These are phyloP conservation scores for Anthrax anthrax DNA, from an alignment of 2,888 invertebrate species.

Conservation along the genomic window DNA sequence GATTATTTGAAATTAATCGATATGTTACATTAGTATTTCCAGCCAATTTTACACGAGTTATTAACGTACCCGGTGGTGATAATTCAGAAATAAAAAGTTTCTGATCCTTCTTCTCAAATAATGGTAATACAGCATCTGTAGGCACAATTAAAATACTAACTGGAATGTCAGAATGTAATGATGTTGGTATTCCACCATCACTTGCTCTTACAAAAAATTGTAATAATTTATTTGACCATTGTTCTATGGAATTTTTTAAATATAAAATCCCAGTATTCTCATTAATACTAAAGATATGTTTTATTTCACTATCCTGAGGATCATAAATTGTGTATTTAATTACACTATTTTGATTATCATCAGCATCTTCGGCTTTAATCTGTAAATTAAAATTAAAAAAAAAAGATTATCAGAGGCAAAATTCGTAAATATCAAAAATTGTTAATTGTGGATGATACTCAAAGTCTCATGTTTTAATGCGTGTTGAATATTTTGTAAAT, in stretches of 20 bases:
- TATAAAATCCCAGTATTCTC: slow-evolving; percentile 58
- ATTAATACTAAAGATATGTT: slow-evolving; percentile 61
- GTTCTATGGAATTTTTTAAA: slow-evolving; percentile 45
- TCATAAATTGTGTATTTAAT: slow-evolving; percentile 68
- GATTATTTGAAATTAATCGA: slow-evolving; percentile 45
- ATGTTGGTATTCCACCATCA: slow-evolving; percentile 59
- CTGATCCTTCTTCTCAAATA: slow-evolving; percentile 56
- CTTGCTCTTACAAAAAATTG: slow-evolving; percentile 82
- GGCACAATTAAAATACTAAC: slow-evolving; percentile 67
- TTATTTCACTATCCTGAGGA: slow-evolving; percentile 44
- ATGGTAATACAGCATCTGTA: slow-evolving; percentile 52
- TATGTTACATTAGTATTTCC: slow-evolving; percentile 47
- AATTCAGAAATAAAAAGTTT: slow-evolving; percentile 71
- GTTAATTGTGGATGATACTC: too few species aligned
- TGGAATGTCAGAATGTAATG: slow-evolving; percentile 68
- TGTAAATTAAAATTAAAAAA: slow-evolving; percentile 19
- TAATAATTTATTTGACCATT: slow-evolving; percentile 51
- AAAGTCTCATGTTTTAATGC: too few species aligned
- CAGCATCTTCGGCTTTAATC: slow-evolving; percentile 61
- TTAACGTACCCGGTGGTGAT: slow-evolving; percentile 48
- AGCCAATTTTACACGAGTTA: slow-evolving; percentile 52
- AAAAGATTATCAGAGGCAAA: too few species aligned
- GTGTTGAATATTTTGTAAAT: too few species aligned
- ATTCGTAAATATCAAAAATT: too few species aligned
- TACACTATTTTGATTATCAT: slow-evolving; percentile 56